A percentile compares a stretch with the other conserved stretches of the same genome.
Conservation (phyloP, 1,140 invertebrate genomes). For the Hypothenemus hampei region DNA sequence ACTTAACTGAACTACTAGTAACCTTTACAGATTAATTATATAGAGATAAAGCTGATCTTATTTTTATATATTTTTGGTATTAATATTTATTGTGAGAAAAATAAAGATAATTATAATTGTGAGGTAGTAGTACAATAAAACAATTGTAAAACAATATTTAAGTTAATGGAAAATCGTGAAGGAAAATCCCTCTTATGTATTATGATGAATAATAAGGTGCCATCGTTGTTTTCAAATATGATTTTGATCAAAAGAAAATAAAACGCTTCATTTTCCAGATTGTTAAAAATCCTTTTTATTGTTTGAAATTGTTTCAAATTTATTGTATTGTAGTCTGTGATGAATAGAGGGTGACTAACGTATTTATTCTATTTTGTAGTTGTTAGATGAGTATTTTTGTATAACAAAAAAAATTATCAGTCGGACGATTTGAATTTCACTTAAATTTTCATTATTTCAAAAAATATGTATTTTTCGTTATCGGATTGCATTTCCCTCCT, state of each 20-base stretch:
- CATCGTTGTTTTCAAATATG: too few species aligned
- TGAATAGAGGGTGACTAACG: conserved; percentile 45
- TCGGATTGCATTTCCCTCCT: too few species aligned
- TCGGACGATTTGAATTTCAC: conserved; percentile 35
- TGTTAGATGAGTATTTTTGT: conserved; percentile 44
- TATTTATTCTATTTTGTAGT: conserved; percentile 43
- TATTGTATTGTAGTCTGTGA: conserved; percentile 45
- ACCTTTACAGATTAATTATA: conserved; percentile 1
- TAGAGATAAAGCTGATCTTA: conserved; percentile 35
- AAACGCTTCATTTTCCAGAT: too few species aligned
- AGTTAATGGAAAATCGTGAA: too few species aligned
- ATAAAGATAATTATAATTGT: conserved; percentile 18
- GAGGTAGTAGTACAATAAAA: conserved; percentile 31
- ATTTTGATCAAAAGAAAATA: too few species aligned
- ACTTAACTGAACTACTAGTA: conserved; percentile 8
- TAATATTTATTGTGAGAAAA: conserved; percentile 23
- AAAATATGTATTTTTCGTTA: too few species aligned
- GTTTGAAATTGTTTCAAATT: too few species aligned
- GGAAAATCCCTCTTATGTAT: too few species aligned
- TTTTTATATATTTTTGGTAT: conserved; percentile 34
- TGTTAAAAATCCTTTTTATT: too few species aligned
- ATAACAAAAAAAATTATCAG: conserved; percentile 29
- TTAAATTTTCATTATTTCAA: conserved; percentile 4
- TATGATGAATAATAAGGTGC: too few species aligned
- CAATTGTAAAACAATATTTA: too few species aligned